phyloP scores from a whole-genome alignment of 2,888 invertebrate genomes.

The Eledona agricola region DNA sequence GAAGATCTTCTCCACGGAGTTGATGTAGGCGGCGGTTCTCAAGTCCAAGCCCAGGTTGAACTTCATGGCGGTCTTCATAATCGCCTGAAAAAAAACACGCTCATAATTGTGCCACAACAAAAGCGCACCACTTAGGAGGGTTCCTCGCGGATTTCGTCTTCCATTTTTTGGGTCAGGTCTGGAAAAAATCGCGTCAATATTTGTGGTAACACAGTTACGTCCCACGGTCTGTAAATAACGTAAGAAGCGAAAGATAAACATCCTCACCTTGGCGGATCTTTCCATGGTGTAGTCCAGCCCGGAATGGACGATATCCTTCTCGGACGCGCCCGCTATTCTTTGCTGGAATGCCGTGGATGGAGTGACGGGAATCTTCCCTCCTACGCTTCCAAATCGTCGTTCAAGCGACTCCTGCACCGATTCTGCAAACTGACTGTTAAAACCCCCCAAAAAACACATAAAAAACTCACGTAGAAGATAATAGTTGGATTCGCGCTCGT shows the following conservation, averaged over 20 bases:
- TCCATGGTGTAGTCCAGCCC: constrained; percentile 99
- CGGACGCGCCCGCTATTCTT: constrained; percentile 91
- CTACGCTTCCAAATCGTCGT: constrained; percentile 89
- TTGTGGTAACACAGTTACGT: too few species aligned
- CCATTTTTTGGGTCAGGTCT: too few species aligned
- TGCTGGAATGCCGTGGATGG: constrained; percentile 89
- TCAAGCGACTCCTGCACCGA: constrained; percentile 97
- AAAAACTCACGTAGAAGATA: constrained; percentile 61
- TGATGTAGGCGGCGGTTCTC: constrained; percentile 95
- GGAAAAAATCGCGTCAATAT: neutral
- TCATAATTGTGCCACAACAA: constrained; percentile 1
- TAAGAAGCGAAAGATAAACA: too few species aligned
- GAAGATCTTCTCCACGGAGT: constrained; percentile 97
- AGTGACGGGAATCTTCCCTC: constrained; percentile 91
- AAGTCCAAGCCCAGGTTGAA: constrained; percentile 92
- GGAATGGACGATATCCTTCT: constrained; percentile 98
- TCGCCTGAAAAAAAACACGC: constrained; percentile 61
- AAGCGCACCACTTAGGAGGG: too few species aligned
- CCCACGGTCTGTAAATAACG: too few species aligned
- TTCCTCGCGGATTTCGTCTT: too few species aligned
- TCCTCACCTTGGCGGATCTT: constrained; percentile 79
- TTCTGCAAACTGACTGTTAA: constrained; percentile 66
- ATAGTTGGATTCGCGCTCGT: constrained; percentile 92
- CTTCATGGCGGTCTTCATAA: constrained; percentile 91
- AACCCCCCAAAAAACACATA: neutral